Evolutionary conservation across 2,113 vertebrate species (phyloP), one percentile per base, ranked within the genome.

Genomic region (Poecilia latipinna): DNA sequence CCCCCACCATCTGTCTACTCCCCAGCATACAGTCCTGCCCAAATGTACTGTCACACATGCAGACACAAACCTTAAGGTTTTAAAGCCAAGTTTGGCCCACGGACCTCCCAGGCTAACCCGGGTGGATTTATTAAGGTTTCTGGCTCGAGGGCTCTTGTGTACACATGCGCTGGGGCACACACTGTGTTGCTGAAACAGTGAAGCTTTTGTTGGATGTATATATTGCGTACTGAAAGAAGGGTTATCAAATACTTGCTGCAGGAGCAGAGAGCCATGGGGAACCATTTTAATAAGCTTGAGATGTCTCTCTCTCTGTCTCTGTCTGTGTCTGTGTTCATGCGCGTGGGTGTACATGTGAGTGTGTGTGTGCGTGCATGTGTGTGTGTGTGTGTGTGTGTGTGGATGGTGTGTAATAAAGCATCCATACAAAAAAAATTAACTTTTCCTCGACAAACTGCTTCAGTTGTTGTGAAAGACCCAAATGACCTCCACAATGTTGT

Each of bases 1-100:
- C 93, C 92, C 90, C 84, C 71, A 79, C 94, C 93, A 94, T 94
- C 93, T 94, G 94, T 87, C 70, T 0, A 82, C 79, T 29, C 63
- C n/a, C 68, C 13, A 63, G 54, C 75, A 39, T 75, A 63, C 42
- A 35, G 44, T 48, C 44, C 44, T 48, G 17, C 37, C 81, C 82
- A 80, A 77, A 32, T 75, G 51, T 48, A 68, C 74, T 74, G 73
- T 71, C 77, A 82, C 37, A 68, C 72, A 82, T 19, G 44, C 61
- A 69, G 80, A 60, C 32, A 60, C 77, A 69, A 77, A 76, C 81
- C 61, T 61, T 65, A 85, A 82, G 89, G 86, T 82, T 90, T 78
- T 74, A 68, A 61, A 67, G 77, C 88, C 90, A 92, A 87, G 66
- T 83, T 83, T 75, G 85, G 68, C 72, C 70, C 74, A 71, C 68